Base-by-base conservation (phyloP, 2,113 vertebrate genomes). In the Corythoichthys haematopterus region DNA sequence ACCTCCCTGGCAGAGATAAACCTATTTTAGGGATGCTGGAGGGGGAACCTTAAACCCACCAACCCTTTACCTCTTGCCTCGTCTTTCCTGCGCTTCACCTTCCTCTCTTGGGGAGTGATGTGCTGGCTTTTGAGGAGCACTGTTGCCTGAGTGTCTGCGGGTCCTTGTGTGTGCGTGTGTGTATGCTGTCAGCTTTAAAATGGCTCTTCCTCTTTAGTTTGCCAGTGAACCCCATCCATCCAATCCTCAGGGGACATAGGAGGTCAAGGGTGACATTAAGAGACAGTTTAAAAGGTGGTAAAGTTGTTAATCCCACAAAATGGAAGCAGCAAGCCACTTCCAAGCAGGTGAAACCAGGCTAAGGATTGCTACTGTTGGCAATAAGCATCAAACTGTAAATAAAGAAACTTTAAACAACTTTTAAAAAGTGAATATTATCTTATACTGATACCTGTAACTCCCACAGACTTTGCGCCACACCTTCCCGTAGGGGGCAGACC, bases 1-100 rank as follows among this genome's bases (percentile, higher is more conserved):
- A 85, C 83, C 85, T 90, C 81, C 52, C 79, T 86, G 84, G 87
- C 74, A 78, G 88, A 79, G 89, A 87, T 88, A 91, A 92, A 90
- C 85, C 85, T 72, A 84, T 87, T 83, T 84, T 58, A 74, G 70
- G 65, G 74, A 79, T 70, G 80, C 70, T 11, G 78, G 55, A 77
- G 66, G 57, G 75, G 81, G 75, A 77, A 76, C 77, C 72, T 77
- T 79, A 87, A 40, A 70, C 81, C 75, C 59, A 67, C 75, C 60
- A 9, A 36, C 59, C 59, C 16, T 61, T 45, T 45, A 20, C 38
- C n/a, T 43, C 59, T 20, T 16, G 16, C 82, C 75, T 80, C 75
- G 66, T 59, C 61, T 65, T 66, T 43, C 62, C 60, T 70, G 78
- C 56, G 72, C 74, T 68, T 72, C 72, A 69, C 73, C 65, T 56